phyloP scores from a whole-genome alignment of 2,113 vertebrate genomes.

The Trogon surrucura region DNA sequence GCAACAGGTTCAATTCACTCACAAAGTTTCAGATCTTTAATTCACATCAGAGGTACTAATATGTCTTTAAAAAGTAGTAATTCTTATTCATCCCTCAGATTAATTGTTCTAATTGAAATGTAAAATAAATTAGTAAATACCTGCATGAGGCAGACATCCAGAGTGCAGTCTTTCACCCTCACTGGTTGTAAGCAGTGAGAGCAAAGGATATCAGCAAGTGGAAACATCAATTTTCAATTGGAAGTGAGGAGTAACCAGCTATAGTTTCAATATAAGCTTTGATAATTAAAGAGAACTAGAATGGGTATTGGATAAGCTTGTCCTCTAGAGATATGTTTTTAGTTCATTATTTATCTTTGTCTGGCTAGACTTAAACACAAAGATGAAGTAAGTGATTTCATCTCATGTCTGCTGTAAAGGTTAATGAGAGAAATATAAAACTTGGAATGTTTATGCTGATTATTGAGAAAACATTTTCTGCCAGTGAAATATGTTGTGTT shows the following conservation, averaged over 20 bases:
- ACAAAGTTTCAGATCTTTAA: neutral
- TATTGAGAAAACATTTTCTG: neutral
- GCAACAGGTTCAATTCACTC: neutral
- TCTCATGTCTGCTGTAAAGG: neutral
- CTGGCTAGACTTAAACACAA: neutral
- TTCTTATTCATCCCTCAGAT: neutral
- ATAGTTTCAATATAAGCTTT: neutral
- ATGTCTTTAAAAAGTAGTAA: neutral
- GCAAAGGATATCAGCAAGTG: neutral
- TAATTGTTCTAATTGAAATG: neutral
- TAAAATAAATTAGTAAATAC: slow-evolving; percentile 21
- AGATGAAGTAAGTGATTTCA: neutral
- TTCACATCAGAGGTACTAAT: neutral
- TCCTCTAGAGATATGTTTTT: neutral
- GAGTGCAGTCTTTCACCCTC: neutral
- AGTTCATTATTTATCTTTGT: neutral
- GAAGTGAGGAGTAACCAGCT: neutral
- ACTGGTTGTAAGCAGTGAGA: neutral
- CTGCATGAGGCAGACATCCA: neutral
- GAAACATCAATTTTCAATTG: neutral
- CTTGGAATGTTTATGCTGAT: neutral
- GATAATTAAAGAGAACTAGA: neutral
- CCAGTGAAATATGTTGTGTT: neutral
- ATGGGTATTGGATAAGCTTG: neutral
- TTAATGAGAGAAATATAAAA: neutral